Evolutionary conservation across 2,888 invertebrate species (phyloP), one percentile per base, ranked within the genome.

Genomic region (Tricholauxania praeusta): DNA sequence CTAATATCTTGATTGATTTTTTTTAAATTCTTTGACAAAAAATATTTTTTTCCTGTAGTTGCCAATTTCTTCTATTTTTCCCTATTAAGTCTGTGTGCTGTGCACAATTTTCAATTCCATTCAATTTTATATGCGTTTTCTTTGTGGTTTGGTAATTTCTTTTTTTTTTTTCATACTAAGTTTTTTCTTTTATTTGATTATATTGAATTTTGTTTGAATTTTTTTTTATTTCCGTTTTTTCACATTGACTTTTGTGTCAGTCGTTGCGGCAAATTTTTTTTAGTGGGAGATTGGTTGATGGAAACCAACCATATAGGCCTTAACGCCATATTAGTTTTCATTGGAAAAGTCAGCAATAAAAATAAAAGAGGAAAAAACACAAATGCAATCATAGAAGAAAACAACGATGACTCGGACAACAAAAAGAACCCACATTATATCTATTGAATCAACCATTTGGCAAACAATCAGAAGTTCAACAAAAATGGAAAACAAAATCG

Each of bases 321-420:
- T 55, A 14, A 28, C 39, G 53, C 53, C 57, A 57, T 68, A 57
- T 68, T 68, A 32, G 59, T 22, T 48, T 47, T 67, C 67, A 55
- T 19, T 39, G 47, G 57, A 48, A 67, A 67, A 68, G 48, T 57
- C 68, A 39, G 39, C 39, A 22, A 49, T 59, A 68, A 48, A 28
- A 68, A 68, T 68, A 59, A 68, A 59, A 10, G 39, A 39, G 39
- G 8, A 57, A 28, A 51, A 49, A 51, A 52, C 22, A 64, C 49
- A 49, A 68, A 68, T 17, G 55, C 67, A 53, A 67, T 67, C 55
- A 55, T 67, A 55, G 53, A 67, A 39, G 39, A 39, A 39, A 10
- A 39, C 39, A 39, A 10, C 39, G 39, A 39, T 39, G 39, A 39
- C 39, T 39, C 39, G 39, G 6, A 39, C 39, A 39, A 39, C 39